phyloP scores from a whole-genome alignment of 2,888 invertebrate genomes.

The Allygus modestus region DNA sequence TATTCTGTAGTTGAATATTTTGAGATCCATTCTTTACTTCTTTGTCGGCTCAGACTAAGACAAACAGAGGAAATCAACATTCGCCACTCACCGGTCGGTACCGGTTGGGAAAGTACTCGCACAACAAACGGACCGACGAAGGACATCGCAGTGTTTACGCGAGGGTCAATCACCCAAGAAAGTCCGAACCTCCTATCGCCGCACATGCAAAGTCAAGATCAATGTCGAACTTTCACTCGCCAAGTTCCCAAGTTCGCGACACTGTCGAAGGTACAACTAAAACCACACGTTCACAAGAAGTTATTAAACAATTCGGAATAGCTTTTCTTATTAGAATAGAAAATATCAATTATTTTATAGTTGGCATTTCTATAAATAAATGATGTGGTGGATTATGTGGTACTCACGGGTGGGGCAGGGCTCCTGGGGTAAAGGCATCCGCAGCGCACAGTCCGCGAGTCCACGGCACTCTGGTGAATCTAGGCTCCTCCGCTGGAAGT shows the following conservation, averaged over 20 bases:
- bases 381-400: no score
- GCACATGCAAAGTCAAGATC: conserved; percentile 42
- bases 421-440: conserved; percentile 3
- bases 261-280: not conserved
- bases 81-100: no score
- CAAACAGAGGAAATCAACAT: no score
- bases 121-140: no score
- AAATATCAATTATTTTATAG: no score
- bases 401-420: conserved; percentile 3
- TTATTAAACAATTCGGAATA: no score
- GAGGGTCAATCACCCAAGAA: conserved; percentile 36
- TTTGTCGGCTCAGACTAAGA: no score
- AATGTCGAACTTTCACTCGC: conserved; percentile 33
- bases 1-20: no score
- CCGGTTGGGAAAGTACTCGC: no score
- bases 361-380: no score
- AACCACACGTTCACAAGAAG: not conserved
- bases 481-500: conserved; percentile 53
- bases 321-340: no score
- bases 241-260: not conserved
- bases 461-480: conserved; percentile 47
- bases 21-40: no score
- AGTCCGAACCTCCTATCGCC: not conserved
- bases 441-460: conserved; percentile 25
- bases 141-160: conserved; percentile 8